Evolutionary conservation across 1,140 invertebrate genomes (phyloP), one percentile per base, ranked within the genome.

Genomic region (Acyrthosiphon pisum): DNA sequence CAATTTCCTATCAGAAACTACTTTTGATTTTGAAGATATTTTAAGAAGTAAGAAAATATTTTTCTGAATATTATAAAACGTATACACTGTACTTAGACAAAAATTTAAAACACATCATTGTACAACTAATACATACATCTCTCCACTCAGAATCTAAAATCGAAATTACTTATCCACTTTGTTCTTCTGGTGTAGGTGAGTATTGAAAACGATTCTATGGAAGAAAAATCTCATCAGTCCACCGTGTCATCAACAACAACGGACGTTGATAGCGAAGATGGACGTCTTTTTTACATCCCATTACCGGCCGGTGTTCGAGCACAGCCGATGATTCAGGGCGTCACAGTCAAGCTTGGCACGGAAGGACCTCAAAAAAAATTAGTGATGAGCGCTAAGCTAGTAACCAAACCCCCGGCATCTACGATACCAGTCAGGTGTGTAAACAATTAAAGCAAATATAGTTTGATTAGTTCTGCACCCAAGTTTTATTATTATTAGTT

Each of bases 231-330:
- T 9, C 96, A 96, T 6, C 96, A 96, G 93, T 96, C 96, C 0
- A 96, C 84, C 4, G 90, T 89, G 1, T 92, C 90, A 6, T 91
- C 83, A 6, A 84, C 93, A 9, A 84, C 93, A 35, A 93, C 93
- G 1, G 91, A 93, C 6, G 48, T 56, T n/a, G 95, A 95, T 83
- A 95, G 95, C 30, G 95, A 95, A 20, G 96, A 95, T 48, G 96
- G 96, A 30, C 96, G 97, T 86, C 96, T 97, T n/a, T 97, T 97
- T 94, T 97, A 97, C 93, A 97, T 97, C 94, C 97, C 97, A 0
- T 94, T 97, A 6, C 96, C 97, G 94, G 94, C 94, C 14, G 84
- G 93, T 44, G 96, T 96, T 20, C 95, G 96, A 0, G 95, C 95
- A 6, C 95, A 95, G 35, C 95, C 95, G 26, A 95, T 96, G 41